Evolutionary conservation across 2,797 vertebrate species (phyloP).

Genomic region (Galaxias olidus): DNA sequence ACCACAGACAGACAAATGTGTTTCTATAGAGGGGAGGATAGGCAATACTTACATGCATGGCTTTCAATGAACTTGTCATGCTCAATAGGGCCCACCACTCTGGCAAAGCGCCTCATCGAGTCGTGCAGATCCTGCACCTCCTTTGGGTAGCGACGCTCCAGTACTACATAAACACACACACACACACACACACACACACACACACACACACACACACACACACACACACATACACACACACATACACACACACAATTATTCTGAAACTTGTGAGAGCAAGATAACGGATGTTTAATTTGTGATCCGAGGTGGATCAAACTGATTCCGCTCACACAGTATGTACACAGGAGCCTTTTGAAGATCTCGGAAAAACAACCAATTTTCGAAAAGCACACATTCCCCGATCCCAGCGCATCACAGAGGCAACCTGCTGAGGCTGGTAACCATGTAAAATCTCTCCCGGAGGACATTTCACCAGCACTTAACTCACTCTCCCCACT

Average conservation of each 20-base stretch:
- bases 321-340: not conserved
- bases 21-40: not conserved
- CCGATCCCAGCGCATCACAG: constrained; percentile 8
- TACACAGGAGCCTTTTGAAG: not conserved
- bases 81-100: constrained; percentile 88
- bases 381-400: constrained; percentile 7
- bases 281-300: no score
- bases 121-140: constrained; percentile 95
- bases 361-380: constrained; percentile 4
- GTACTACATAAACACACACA: constrained; percentile 67
- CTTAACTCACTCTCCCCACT: constrained; percentile 27
- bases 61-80: constrained; percentile 98
- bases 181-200: constrained; percentile 9
- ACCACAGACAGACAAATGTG: not conserved
- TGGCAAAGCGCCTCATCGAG: constrained; percentile 90
- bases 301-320: not conserved
- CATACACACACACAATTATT: constrained; percentile 1
- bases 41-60: constrained; percentile 85
- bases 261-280: no score
- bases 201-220: constrained; percentile 3
- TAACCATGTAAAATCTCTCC: constrained; percentile 18
- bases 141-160: constrained; percentile 95
- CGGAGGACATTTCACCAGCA: constrained; percentile 21
- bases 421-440: constrained; percentile 13
- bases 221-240: constrained; percentile 22